Conservation (phyloP, 2,797 vertebrate genomes). For the Vespertilio murinus region DNA sequence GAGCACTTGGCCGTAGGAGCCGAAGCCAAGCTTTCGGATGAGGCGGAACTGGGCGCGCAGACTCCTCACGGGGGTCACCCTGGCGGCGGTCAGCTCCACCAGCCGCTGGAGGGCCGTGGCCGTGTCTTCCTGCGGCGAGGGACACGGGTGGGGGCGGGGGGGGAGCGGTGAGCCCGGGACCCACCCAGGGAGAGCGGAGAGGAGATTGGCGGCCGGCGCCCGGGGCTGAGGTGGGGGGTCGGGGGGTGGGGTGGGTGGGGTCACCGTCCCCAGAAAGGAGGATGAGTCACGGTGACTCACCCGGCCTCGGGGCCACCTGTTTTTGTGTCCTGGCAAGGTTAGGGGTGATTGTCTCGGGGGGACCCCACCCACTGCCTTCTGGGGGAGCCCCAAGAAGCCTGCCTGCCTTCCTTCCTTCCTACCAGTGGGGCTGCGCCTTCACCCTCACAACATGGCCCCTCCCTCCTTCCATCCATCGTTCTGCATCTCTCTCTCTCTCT, state of each 20-base stretch:
- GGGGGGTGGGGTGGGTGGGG: conserved; percentile 41
- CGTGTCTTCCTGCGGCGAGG: conserved; percentile 69
- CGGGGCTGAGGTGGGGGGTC: not conserved
- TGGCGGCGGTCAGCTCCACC: conserved; percentile 88
- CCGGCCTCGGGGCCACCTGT: conserved; percentile 45
- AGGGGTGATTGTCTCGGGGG: not conserved
- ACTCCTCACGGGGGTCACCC: conserved; percentile 84
- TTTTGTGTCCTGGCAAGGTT: conserved; percentile 29
- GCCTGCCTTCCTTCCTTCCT: too few relatives aligned
- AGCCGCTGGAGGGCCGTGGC: conserved; percentile 84
- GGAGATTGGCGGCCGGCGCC: not conserved
- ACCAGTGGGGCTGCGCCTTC: not conserved
- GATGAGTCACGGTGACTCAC: conserved; percentile 74
- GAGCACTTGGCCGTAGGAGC: conserved; percentile 93
- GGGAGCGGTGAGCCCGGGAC: not conserved
- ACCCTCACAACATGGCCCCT: rapidly evolving
- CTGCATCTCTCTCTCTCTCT: too few relatives aligned
- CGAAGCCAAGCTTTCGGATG: conserved; percentile 90
- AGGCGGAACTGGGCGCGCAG: conserved; percentile 88
- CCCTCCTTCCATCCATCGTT: not conserved
- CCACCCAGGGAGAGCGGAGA: rapidly evolving
- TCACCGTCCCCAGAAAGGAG: conserved; percentile 24
- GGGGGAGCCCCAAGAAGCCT: not conserved
- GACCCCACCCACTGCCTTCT: not conserved
- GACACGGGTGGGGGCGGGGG: not conserved